A percentile compares a stretch with the other conserved stretches of the same genome.
Conservation (phyloP, 2,888 invertebrate genomes). For the Trichogramma evanescens region DNA sequence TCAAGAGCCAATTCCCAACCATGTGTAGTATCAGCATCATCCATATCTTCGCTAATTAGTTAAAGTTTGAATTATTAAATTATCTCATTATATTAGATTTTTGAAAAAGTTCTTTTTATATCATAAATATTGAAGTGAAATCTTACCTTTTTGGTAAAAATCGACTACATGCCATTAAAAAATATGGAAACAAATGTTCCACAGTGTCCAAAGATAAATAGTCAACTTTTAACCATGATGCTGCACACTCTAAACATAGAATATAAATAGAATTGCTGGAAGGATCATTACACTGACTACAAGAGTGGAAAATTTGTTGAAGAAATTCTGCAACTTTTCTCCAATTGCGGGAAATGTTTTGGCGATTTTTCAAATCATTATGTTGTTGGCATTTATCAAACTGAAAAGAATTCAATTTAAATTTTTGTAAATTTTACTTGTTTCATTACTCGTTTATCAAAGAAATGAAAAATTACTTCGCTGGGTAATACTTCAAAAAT, state of each 20-base stretch:
- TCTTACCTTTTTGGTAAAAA: slow-evolving; percentile 34
- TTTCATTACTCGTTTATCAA: background rate
- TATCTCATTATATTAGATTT: background rate
- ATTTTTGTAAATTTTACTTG: slow-evolving; percentile 7
- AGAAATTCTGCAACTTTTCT: slow-evolving; percentile 36
- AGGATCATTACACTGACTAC: slow-evolving; percentile 28
- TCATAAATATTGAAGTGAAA: background rate
- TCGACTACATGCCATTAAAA: slow-evolving; percentile 35
- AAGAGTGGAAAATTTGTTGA: slow-evolving; percentile 38
- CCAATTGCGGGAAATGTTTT: slow-evolving; percentile 34
- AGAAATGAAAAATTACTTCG: slow-evolving; percentile 57
- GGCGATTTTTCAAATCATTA: slow-evolving; percentile 25
- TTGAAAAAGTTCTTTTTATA: background rate
- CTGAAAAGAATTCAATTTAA: slow-evolving; percentile 22
- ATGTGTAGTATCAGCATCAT: slow-evolving; percentile 25
- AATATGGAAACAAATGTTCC: slow-evolving; percentile 36
- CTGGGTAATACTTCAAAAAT: slow-evolving; percentile 81
- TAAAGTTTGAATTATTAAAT: background rate
- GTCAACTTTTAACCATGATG: slow-evolving; percentile 38
- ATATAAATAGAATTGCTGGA: slow-evolving; percentile 30
- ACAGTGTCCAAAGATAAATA: slow-evolving; percentile 36
- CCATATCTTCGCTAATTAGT: slow-evolving; percentile 27
- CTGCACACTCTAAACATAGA: slow-evolving; percentile 35
- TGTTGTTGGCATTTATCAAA: slow-evolving; percentile 29
- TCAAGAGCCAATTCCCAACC: slow-evolving; percentile 39